Evolutionary conservation across 1,140 invertebrate species (phyloP), one percentile per base, ranked within the genome.

Genomic region (Rhizoglyphus robini): DNA sequence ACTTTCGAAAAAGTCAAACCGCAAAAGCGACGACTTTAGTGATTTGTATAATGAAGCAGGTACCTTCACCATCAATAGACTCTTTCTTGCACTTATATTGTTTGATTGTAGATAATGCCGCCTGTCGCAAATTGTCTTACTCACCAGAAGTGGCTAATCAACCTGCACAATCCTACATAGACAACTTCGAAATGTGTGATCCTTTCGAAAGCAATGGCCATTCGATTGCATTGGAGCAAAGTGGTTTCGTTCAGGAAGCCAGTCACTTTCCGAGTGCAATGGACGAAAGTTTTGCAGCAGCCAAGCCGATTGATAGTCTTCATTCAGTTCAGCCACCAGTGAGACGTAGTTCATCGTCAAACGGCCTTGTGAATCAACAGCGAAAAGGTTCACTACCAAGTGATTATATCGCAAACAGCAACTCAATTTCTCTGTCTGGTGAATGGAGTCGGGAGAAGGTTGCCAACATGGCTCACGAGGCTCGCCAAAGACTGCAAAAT

Each of bases 371-470:
- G 31, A 15, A 11, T 32, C 58, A 60, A 3, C 61, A 63, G 27
- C 34, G 61, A 63, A 63, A 63, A 34, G 61, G 15, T n/a, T 63
- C 61, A 18, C 27, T 63, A n/a, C 61, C 61, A 30, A 25, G 48
- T 20, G 61, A 47, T 20, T 46, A 63, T 25, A 63, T 63, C 11
- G 29, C 61, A 25, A 2, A 8, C 23, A n/a, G 1, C 1, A 48
- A 61, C 2, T 15, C 61, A 29, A 62, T 58, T 46, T 4, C 15
- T 34, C 29, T 60, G 30, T 11, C 34, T 18, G 15, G 27, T 15
- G 34, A 63, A 25, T 63, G 61, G 61, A 60, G 61, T 30, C 34
- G 61, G 18, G 61, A 63, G 27, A 63, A 63, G 13, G 41, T 63
- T 18, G 61, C 61, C 34, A 13, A 27, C 2, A 2, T 63, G 18